These are phyloP conservation scores for Lucilia cuprina DNA, from an alignment of 1,140 invertebrate genomes.

Conservation along the genomic window DNA sequence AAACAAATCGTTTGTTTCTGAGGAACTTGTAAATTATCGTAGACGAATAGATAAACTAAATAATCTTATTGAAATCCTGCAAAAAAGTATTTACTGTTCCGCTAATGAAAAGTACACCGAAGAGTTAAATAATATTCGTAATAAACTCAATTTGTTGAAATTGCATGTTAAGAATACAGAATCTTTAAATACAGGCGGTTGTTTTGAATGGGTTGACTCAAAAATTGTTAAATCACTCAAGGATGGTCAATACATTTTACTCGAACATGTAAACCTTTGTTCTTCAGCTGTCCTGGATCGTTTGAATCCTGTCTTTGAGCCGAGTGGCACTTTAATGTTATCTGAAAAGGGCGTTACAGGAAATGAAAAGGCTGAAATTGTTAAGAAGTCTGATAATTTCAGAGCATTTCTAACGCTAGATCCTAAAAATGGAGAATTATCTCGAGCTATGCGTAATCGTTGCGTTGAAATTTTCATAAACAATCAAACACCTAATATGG, in stretches of 20 bases:
- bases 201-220: constrained; percentile 98
- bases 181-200: constrained; percentile 78
- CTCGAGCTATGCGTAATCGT: constrained; percentile 96
- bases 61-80: constrained; percentile 43
- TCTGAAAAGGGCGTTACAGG: constrained; percentile 87
- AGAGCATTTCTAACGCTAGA: constrained; percentile 95
- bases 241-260: constrained; percentile 53
- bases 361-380: constrained; percentile 74
- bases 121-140: constrained; percentile 5
- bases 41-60: constrained; percentile 44
- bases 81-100: not conserved
- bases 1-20: constrained; percentile 32
- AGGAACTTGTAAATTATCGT: constrained; percentile 49
- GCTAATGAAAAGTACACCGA: not conserved
- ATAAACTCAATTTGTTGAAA: constrained; percentile 41
- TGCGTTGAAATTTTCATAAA: constrained; percentile 90
- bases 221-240: constrained; percentile 77
- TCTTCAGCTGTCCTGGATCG: constrained; percentile 95
- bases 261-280: constrained; percentile 98
- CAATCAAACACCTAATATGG: constrained; percentile 57
- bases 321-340: constrained; percentile 85
- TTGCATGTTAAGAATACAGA: constrained; percentile 62
- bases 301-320: constrained; percentile 94
- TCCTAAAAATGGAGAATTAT: constrained; percentile 93
- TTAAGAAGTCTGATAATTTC: constrained; percentile 90